Percentiles rank a stretch among this genome's conserved stretches.
Evolutionary conservation across 2,888 invertebrate species (phyloP).

Genomic region (Caenorhabditis parvicauda): DNA sequence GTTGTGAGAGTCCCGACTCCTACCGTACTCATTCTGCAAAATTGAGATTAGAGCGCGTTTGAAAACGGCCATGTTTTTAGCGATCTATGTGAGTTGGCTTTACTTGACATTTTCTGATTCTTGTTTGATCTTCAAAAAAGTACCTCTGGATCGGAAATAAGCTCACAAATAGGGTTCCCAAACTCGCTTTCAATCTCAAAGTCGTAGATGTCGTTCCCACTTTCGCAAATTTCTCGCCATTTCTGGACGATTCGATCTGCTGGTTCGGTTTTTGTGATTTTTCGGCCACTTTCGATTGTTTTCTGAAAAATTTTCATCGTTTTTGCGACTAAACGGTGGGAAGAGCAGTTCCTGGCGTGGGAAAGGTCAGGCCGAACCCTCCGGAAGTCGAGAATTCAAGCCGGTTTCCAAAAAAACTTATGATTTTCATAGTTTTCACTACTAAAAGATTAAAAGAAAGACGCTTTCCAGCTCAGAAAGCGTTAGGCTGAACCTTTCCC

Average conservation of each 20-base stretch:
- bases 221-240: constrained; percentile 17
- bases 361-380: no score
- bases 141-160: constrained; percentile 18
- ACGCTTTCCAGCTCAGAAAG: no score
- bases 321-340: neutral
- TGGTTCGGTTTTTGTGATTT: constrained; percentile 2
- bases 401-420: no score
- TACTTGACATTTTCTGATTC: neutral
- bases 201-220: constrained; percentile 24
- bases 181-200: constrained; percentile 17
- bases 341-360: no score
- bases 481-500: no score
- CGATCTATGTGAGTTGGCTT: constrained; percentile 3
- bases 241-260: constrained; percentile 12
- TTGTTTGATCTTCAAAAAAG: neutral
- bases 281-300: neutral
- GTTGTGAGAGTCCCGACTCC: no score
- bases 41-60: no score
- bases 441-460: no score
- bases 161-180: constrained; percentile 18
- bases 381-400: no score
- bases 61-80: no score
- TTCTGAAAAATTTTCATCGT: neutral
- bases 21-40: no score
- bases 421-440: no score